phyloP scores from a whole-genome alignment of 2,797 vertebrate species.

The Esox masquinongy region DNA sequence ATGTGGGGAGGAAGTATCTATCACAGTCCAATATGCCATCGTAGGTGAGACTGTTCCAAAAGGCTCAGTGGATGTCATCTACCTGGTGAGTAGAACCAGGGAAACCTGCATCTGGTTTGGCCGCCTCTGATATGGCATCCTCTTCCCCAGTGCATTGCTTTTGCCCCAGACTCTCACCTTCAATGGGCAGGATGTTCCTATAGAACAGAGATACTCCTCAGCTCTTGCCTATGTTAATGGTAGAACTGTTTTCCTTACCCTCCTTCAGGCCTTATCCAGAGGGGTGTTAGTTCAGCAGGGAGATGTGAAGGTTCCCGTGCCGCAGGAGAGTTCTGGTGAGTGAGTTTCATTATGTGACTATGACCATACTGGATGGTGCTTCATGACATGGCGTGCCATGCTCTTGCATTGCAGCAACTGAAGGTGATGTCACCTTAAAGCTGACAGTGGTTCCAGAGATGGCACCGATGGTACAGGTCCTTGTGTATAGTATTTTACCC shows the following conservation, averaged over 20 bases:
- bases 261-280: slow-evolving; percentile 53
- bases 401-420: slow-evolving; percentile 46
- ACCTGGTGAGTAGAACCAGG: slow-evolving; percentile 59
- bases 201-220: not conserved
- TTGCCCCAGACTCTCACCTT: not conserved
- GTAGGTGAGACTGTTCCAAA: slow-evolving; percentile 46
- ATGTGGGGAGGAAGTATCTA: slow-evolving; percentile 48
- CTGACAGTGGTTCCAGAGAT: slow-evolving; percentile 53
- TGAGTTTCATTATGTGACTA: not conserved
- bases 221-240: not conserved
- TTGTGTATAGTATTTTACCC: slow-evolving; percentile 61
- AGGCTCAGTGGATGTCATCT: slow-evolving; percentile 50
- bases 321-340: not conserved
- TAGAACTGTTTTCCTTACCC: not conserved
- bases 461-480: slow-evolving; percentile 62
- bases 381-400: not conserved
- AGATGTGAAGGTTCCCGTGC: slow-evolving; percentile 12
- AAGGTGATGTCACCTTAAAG: slow-evolving; percentile 56
- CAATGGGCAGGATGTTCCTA: not conserved
- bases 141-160: not conserved
- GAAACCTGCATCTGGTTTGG: too few relatives aligned
- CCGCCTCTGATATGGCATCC: not conserved
- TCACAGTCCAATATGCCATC: slow-evolving; percentile 60
- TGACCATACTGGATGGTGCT: not conserved
- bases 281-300: slow-evolving; percentile 50